phyloP scores from a whole-genome alignment of 1,140 invertebrate species.

The Drosophila funebris region DNA sequence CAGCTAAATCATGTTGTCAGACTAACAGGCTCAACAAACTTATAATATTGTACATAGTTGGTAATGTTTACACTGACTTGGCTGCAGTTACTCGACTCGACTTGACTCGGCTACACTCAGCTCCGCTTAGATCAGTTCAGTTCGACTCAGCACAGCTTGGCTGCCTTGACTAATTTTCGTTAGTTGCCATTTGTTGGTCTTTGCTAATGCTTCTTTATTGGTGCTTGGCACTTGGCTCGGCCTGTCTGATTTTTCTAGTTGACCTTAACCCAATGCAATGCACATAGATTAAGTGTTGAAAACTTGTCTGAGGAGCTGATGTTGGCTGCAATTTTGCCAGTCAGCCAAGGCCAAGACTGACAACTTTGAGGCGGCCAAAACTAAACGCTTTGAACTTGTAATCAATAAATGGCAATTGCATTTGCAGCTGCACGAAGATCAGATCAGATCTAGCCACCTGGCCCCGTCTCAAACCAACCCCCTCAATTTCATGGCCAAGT shows the following conservation, averaged over 20 bases:
- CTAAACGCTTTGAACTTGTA: slow-evolving; percentile 80
- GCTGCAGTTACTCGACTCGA: not conserved
- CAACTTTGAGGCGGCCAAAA: slow-evolving; percentile 75
- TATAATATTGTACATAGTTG: slow-evolving; percentile 12
- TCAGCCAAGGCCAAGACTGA: slow-evolving; percentile 75
- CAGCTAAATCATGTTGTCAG: slow-evolving; percentile 17
- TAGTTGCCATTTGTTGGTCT: slow-evolving; percentile 50
- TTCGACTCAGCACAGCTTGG: slow-evolving; percentile 8
- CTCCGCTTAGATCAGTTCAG: not conserved
- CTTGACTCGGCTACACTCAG: not conserved
- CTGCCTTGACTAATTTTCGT: slow-evolving; percentile 50
- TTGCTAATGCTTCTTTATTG: slow-evolving; percentile 55
- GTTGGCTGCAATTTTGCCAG: slow-evolving; percentile 68
- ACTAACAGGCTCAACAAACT: slow-evolving; percentile 4
- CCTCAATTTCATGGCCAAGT: slow-evolving; percentile 52
- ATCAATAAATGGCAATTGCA: slow-evolving; percentile 75
- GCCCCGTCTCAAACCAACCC: not conserved
- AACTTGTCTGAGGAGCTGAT: slow-evolving; percentile 75
- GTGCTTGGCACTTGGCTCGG: slow-evolving; percentile 22
- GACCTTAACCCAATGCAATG: slow-evolving; percentile 82
- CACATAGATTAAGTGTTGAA: slow-evolving; percentile 77
- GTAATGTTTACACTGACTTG: slow-evolving; percentile 18
- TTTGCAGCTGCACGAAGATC: slow-evolving; percentile 64
- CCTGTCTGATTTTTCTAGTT: slow-evolving; percentile 75
- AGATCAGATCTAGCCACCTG: slow-evolving; percentile 26